Base-by-base conservation (phyloP, 2,888 invertebrate species). In the Tenthredo livida region DNA sequence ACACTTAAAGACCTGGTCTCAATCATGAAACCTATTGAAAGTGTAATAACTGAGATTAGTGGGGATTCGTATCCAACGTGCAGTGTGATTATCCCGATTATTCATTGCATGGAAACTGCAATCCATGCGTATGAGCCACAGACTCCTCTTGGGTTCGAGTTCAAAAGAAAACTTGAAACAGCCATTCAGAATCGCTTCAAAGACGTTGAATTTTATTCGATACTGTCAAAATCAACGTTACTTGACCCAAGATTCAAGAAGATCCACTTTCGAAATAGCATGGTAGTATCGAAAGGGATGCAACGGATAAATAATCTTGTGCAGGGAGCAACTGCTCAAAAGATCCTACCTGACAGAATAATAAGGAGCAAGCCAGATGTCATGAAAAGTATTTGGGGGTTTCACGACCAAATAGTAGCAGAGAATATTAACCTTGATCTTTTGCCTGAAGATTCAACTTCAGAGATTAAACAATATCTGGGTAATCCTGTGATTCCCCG, bases 1-100 rank as follows among this genome's bases (percentile, higher is more conserved):
- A 84, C 85, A 47, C 70, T 87, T 17, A 86, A 77, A 65, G 88
- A 88, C 54, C 10, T 88, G 12, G 84, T 87, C 25, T 54, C 84
- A 29, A 54, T 86, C 17, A 84, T 88, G 73, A 78, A 86, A 67
- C 88, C 87, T 9, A 86, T 89, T 2, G 88, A 88, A 84, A 47
- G 43, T 21, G 86, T 87, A 4, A 88, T 88, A 43, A 80, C 58
- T 15, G 87, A 88, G 85, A 84, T 87, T 12, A 88, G 88, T 85
- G 87, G 87, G 67, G 87, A 86, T 65, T 84, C 85, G n/a, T 88
- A 88, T 85, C 78, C 87, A 1, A 88, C 88, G 29, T 85, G 86
- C 54, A 88, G 88, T 72, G 84, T 87, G 43, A 86, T 89, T 6
- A 88, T 89, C n/a, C 86, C 88, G 40, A 61, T 88, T 17, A 84